Percentiles rank a stretch among this genome's conserved stretches.
Evolutionary conservation across 1,140 invertebrate species (phyloP).

Genomic region (Galleria mellonella): DNA sequence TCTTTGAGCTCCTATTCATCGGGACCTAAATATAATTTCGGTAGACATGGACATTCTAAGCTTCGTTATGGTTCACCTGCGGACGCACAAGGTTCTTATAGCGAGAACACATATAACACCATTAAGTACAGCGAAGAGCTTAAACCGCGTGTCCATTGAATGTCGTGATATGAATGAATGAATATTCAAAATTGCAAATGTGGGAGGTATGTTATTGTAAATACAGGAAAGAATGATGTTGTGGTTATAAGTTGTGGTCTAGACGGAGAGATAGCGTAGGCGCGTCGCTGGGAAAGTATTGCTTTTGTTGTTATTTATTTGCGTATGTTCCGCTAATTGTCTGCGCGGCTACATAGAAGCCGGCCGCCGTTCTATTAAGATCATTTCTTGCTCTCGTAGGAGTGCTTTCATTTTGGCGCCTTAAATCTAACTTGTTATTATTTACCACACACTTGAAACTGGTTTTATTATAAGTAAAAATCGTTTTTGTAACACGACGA

Average conservation of each 20-base stretch:
- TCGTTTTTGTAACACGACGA: no score
- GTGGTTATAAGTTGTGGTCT: constrained; percentile 10
- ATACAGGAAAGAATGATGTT: constrained; percentile 23
- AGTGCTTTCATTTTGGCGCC: constrained; percentile 32
- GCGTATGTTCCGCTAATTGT: constrained; percentile 39
- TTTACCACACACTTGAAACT: constrained; percentile 14
- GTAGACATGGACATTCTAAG: constrained; percentile 36
- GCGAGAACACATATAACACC: constrained; percentile 58
- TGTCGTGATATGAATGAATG: not conserved
- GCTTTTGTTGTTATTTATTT: constrained; percentile 45
- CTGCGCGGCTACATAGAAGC: constrained; percentile 8
- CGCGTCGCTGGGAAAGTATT: constrained; percentile 29
- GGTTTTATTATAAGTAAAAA: constrained; percentile 8
- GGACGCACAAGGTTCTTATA: constrained; percentile 49
- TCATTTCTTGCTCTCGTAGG: constrained; percentile 9
- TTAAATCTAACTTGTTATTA: constrained; percentile 14
- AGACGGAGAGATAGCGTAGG: constrained; percentile 13
- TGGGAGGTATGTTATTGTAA: constrained; percentile 20
- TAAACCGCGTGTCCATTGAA: constrained; percentile 48
- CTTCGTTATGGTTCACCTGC: constrained; percentile 35
- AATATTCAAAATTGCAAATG: constrained; percentile 6
- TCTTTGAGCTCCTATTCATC: constrained; percentile 42
- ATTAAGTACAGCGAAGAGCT: constrained; percentile 66
- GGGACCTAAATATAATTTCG: constrained; percentile 55
- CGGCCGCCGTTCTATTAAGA: constrained; percentile 5